Conservation (phyloP, 2,797 vertebrate genomes). For the Trachops cirrhosus region DNA sequence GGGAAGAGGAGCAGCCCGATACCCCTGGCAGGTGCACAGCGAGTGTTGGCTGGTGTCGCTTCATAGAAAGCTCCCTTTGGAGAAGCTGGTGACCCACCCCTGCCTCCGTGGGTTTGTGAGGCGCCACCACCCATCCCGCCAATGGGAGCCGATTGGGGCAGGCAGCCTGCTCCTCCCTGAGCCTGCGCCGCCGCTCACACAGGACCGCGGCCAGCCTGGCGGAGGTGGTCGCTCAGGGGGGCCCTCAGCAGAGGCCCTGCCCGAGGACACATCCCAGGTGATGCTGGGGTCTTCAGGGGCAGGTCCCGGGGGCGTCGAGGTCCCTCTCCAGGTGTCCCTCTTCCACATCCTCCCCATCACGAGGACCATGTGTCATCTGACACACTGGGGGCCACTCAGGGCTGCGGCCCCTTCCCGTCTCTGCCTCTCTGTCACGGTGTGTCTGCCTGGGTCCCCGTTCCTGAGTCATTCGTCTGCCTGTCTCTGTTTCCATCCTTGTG, state of each 20-base stretch:
- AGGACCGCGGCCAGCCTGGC: neutral
- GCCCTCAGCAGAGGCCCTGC: neutral
- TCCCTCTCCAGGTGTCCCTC: neutral
- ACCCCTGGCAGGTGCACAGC: neutral
- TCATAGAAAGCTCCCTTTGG: neutral
- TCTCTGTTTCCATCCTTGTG: neutral
- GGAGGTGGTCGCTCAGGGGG: fast-evolving
- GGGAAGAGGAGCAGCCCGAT: neutral
- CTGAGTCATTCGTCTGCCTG: neutral
- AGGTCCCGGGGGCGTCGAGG: neutral
- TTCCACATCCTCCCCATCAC: neutral
- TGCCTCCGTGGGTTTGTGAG: neutral
- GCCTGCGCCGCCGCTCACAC: neutral
- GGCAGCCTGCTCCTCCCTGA: neutral
- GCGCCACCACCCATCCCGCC: fast-evolving
- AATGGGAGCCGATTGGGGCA: neutral
- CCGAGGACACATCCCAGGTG: fast-evolving
- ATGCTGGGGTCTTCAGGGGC: neutral
- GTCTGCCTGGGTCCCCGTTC: neutral
- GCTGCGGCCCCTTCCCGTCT: neutral
- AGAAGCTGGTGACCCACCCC: neutral
- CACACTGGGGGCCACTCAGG: neutral
- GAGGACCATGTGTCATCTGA: neutral
- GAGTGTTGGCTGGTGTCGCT: fast-evolving
- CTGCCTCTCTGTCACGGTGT: fast-evolving